phyloP scores from a whole-genome alignment of 2,113 vertebrate species.

The Erythrocercus mccallii region DNA sequence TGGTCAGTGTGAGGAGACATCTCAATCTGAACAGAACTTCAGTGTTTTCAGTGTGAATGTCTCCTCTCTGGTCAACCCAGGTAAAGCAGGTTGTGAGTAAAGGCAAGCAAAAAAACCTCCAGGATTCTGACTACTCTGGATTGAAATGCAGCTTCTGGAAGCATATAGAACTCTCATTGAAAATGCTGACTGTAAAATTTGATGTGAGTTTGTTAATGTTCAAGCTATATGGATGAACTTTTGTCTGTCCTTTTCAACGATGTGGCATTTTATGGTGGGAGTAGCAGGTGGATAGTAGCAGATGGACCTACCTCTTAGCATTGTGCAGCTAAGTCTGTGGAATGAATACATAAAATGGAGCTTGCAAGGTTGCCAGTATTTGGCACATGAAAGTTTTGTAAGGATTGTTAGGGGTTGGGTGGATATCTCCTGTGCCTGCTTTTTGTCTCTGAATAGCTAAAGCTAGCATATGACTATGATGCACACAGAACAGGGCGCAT shows the following conservation, averaged over 20 bases:
- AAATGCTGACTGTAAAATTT: not conserved
- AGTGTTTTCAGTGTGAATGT: not conserved
- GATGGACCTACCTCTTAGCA: not conserved
- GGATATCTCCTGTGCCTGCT: not conserved
- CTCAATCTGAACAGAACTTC: not conserved
- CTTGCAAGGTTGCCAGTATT: not conserved
- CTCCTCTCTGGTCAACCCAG: not conserved
- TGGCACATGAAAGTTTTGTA: conserved; percentile 1
- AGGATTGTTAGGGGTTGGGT: not conserved
- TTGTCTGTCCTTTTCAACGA: not conserved
- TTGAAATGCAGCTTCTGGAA: not conserved
- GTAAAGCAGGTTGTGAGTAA: not conserved
- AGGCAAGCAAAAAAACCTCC: not conserved
- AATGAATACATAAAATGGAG: not conserved
- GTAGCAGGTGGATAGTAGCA: not conserved
- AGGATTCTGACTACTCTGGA: not conserved
- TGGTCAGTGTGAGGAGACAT: not conserved
- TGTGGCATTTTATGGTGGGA: not conserved
- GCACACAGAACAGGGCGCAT: conserved; percentile 23
- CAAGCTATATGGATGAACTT: not conserved
- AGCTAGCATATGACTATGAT: conserved; percentile 42
- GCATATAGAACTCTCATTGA: not conserved
- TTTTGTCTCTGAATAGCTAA: conserved; percentile 48
- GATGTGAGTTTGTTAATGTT: not conserved
- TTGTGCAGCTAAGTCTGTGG: not conserved